phyloP scores from a whole-genome alignment of 2,113 vertebrate species.

The Rynchops niger region DNA sequence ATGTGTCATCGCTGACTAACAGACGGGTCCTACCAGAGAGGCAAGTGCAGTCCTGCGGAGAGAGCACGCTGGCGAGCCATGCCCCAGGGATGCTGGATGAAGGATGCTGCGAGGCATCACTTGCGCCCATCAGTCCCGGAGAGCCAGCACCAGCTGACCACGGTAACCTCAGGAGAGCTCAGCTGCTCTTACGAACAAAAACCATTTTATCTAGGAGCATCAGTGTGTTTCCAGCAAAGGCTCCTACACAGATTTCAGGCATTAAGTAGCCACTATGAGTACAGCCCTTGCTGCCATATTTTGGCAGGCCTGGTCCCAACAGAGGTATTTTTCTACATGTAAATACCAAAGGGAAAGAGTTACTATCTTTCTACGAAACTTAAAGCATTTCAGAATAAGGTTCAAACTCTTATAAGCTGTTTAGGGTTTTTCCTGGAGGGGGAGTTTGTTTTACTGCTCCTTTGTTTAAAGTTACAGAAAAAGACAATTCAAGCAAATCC shows the following conservation, averaged over 20 bases:
- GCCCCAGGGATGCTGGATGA: not conserved
- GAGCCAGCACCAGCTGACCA: not conserved
- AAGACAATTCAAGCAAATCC: not conserved
- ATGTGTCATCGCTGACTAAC: fast-evolving
- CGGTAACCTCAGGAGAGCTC: not conserved
- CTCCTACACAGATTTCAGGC: not conserved
- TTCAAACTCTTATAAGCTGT: not conserved
- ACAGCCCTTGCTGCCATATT: not conserved
- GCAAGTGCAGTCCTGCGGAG: not conserved
- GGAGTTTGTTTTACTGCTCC: not conserved
- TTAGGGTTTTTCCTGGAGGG: not conserved
- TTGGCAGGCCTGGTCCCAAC: not conserved
- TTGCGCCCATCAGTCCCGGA: not conserved
- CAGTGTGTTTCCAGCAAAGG: not conserved
- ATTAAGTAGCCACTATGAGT: not conserved
- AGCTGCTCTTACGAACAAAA: not conserved
- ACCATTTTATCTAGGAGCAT: fast-evolving
- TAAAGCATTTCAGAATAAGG: not conserved
- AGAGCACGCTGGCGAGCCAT: too few relatives aligned
- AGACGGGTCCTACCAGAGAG: not conserved
- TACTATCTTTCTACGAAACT: not conserved
- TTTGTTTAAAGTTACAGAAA: not conserved
- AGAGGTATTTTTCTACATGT: not conserved
- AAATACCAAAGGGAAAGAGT: not conserved
- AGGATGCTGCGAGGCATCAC: not conserved